Conservation (phyloP, 2,797 vertebrate genomes). For the Hypotaenidia philippensis region DNA sequence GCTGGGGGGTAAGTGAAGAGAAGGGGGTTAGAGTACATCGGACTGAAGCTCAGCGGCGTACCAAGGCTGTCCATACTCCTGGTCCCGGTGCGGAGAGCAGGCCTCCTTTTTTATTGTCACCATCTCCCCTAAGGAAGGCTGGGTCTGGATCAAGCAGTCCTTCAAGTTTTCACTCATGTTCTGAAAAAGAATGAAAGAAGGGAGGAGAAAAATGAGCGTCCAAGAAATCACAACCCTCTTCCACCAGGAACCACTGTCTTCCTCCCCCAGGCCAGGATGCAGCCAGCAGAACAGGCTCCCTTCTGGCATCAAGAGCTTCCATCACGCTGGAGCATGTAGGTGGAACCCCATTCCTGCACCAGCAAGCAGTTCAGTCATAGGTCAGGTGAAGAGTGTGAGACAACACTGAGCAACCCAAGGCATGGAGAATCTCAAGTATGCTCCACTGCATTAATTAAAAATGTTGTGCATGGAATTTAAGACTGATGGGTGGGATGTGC, state of each 20-base stretch:
- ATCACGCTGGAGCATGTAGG: background rate
- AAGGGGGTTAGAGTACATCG: background rate
- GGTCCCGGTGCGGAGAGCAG: constrained; percentile 78
- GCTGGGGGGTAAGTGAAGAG: background rate
- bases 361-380: constrained; percentile 28
- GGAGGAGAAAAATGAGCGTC: constrained; percentile 37
- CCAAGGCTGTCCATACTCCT: constrained; percentile 84
- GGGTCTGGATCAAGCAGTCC: constrained; percentile 83
- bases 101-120: constrained; percentile 84
- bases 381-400: background rate
- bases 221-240: constrained; percentile 21
- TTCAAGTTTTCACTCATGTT: constrained; percentile 87
- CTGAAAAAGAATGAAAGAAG: constrained; percentile 62
- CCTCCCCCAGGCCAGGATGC: background rate
- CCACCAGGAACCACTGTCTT: background rate
- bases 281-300: background rate
- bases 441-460: background rate
- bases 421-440: background rate
- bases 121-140: constrained; percentile 82
- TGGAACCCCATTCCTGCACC: background rate
- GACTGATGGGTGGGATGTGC: background rate
- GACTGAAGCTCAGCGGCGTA: constrained; percentile 2
- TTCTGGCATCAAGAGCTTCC: background rate
- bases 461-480: background rate
- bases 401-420: background rate